phyloP scores from a whole-genome alignment of 2,113 vertebrate genomes.

The Anhinga rufa region DNA sequence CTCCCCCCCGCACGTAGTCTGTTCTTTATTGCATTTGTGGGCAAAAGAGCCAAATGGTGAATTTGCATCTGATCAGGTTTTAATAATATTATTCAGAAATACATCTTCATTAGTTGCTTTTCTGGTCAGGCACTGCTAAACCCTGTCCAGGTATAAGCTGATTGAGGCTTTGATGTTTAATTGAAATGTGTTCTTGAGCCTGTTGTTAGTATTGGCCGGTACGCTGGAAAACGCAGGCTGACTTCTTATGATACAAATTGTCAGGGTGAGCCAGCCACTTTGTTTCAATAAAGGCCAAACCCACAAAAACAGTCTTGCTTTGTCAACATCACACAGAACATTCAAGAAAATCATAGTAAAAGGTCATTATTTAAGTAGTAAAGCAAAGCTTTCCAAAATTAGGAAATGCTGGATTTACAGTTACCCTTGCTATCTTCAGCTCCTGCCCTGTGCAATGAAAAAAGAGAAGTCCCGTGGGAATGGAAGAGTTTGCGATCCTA shows the following conservation, averaged over 20 bases:
- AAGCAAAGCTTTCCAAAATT: not conserved
- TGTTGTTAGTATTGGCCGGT: not conserved
- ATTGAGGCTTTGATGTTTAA: constrained; percentile 42
- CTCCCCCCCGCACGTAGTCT: not conserved
- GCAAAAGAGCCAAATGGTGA: not conserved
- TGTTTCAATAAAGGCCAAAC: not conserved
- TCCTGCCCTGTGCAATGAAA: not conserved
- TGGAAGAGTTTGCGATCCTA: not conserved
- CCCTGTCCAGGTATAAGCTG: not conserved
- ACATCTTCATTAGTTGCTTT: not conserved
- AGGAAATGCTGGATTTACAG: not conserved
- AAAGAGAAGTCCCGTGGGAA: not conserved
- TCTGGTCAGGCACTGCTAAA: not conserved
- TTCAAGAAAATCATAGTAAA: not conserved
- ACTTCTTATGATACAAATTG: not conserved
- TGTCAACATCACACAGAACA: not conserved
- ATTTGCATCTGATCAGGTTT: not conserved
- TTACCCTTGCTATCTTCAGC: not conserved
- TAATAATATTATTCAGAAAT: constrained; percentile 23
- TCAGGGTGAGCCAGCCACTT: not conserved
- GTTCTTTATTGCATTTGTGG: not conserved
- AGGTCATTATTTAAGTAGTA: not conserved
- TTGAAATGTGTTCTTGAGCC: not conserved
- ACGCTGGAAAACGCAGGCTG: not conserved
- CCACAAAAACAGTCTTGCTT: not conserved